phyloP scores from a whole-genome alignment of 2,113 vertebrate genomes.

The Megalops atlanticus region DNA sequence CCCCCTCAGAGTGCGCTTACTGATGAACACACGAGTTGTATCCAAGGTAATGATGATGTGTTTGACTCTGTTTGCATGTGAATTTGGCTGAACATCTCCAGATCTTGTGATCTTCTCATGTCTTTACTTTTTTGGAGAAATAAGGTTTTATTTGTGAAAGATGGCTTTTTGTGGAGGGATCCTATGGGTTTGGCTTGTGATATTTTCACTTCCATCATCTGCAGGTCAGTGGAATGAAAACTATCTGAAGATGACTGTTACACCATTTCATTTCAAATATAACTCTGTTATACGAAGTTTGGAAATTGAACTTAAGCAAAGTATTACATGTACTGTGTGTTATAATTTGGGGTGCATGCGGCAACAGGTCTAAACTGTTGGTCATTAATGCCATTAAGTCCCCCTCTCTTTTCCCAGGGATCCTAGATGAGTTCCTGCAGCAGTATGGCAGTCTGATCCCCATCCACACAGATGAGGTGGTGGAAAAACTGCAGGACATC shows the following conservation, averaged over 20 bases:
- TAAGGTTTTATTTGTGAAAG: neutral
- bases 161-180: too few species aligned
- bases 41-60: slow-evolving; percentile 70
- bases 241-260: too few species aligned
- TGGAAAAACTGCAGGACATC: slow-evolving; percentile 81
- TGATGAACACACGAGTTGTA: slow-evolving; percentile 82
- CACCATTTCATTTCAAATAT: too few species aligned
- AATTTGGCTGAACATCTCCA: neutral
- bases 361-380: neutral
- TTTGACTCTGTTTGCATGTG: neutral
- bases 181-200: too few species aligned
- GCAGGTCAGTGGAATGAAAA: too few species aligned
- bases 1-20: slow-evolving; percentile 57
- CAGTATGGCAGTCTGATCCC: slow-evolving; percentile 89
- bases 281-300: neutral
- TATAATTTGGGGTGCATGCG: neutral
- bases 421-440: slow-evolving; percentile 83
- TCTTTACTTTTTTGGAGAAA: too few species aligned
- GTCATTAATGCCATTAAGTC: neutral
- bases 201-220: too few species aligned
- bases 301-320: neutral
- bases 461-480: slow-evolving; percentile 81
- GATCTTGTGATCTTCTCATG: too few species aligned
- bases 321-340: neutral
- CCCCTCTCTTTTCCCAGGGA: slow-evolving; percentile 61